Percentiles rank a stretch among this genome's conserved stretches.
Evolutionary conservation across 2,797 vertebrate genomes (phyloP).

Genomic region (Enteromius viviparus): DNA sequence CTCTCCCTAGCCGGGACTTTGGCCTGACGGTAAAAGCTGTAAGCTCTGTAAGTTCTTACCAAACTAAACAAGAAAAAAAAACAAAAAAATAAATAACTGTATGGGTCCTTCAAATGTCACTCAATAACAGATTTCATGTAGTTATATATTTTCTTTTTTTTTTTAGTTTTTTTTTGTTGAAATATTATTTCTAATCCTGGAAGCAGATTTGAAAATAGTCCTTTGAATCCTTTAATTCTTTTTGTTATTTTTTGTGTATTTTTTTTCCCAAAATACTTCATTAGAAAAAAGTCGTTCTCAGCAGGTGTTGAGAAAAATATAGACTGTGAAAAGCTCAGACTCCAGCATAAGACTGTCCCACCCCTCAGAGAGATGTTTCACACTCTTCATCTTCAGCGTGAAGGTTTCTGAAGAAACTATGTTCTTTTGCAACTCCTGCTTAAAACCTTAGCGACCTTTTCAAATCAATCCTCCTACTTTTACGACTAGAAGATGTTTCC

Average conservation of each 20-base stretch:
- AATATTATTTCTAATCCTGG: conserved; percentile 66
- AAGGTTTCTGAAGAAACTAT: conserved; percentile 58
- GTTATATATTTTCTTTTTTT: conserved; percentile 59
- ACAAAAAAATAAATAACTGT: conserved; percentile 63
- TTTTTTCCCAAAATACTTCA: conserved; percentile 83
- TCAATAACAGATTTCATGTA: conserved; percentile 66
- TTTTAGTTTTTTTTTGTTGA: conserved; percentile 45
- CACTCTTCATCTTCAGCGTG: conserved; percentile 47
- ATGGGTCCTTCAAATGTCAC: conserved; percentile 71
- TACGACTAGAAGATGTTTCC: background rate
- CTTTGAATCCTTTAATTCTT: conserved; percentile 68
- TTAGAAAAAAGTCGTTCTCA: conserved; percentile 77
- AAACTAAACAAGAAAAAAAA: conserved; percentile 73
- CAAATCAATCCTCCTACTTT: background rate
- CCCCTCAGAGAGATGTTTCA: conserved; percentile 50
- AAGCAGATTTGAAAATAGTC: conserved; percentile 79
- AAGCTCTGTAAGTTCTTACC: conserved; percentile 67
- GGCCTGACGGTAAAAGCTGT: conserved; percentile 65
- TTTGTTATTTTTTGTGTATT: conserved; percentile 62
- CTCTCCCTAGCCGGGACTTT: conserved; percentile 12
- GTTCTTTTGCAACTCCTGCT: conserved; percentile 14
- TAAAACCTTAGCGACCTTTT: conserved; percentile 12
- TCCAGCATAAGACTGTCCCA: conserved; percentile 65
- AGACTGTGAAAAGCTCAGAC: conserved; percentile 78
- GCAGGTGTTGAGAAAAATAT: conserved; percentile 81